Conservation (phyloP, 2,888 invertebrate species). For the Lomographa bimaculata region DNA sequence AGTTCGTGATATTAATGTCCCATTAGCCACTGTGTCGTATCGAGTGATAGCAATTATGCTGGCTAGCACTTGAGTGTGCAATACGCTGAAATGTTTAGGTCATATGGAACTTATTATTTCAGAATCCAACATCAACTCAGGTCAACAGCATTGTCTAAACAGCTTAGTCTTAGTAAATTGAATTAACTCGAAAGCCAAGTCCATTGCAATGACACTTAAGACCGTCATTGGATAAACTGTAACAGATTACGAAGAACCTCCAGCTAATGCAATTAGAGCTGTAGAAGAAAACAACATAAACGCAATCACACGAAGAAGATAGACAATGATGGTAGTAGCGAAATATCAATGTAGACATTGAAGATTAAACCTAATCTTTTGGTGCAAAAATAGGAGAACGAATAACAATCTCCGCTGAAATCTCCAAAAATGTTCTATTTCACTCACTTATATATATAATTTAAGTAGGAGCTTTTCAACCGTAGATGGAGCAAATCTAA, state of each 20-base stretch:
- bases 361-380: constrained; percentile 1
- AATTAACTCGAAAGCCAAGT: constrained; percentile 59
- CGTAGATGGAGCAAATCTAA: constrained; percentile 6
- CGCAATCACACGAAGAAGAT: neutral
- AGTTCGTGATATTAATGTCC: constrained; percentile 26
- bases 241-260: neutral
- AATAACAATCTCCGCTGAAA: constrained; percentile 4
- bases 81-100: neutral
- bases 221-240: constrained; percentile 51
- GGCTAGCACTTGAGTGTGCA: constrained; percentile 1
- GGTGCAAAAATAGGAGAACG: constrained; percentile 2
- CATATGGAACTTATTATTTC: neutral
- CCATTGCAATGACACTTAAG: constrained; percentile 49
- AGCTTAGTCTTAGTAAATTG: constrained; percentile 54
- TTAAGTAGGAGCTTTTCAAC: constrained; percentile 5
- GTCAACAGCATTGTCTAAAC: constrained; percentile 59
- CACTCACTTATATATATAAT: constrained; percentile 4
- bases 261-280: constrained; percentile 8
- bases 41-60: neutral
- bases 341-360: too few relatives aligned
- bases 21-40: constrained; percentile 10
- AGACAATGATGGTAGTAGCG: too few relatives aligned
- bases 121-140: constrained; percentile 34
- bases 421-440: constrained; percentile 4
- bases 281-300: constrained; percentile 1